A percentile compares a stretch with the other conserved stretches of the same genome.
Evolutionary conservation across 1,140 invertebrate genomes (phyloP).

Genomic region (Reticulitermes speratus): DNA sequence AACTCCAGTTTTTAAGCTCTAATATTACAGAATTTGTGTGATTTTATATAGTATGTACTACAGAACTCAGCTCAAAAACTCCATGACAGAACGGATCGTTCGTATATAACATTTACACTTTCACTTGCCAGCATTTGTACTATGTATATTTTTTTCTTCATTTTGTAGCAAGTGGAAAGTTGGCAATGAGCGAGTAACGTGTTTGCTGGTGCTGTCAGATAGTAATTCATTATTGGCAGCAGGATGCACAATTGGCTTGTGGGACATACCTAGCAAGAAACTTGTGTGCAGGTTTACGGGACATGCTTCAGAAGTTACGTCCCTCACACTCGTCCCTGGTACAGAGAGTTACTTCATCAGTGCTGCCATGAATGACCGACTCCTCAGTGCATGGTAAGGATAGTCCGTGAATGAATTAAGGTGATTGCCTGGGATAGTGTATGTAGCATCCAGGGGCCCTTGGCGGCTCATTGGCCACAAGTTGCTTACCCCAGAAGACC

Average conservation of each 20-base stretch:
- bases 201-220: slow-evolving; percentile 62
- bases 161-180: slow-evolving; percentile 58
- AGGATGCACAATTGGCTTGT: slow-evolving; percentile 63
- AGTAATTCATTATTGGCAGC: slow-evolving; percentile 64
- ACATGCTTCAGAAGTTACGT: slow-evolving; percentile 62
- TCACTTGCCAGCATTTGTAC: too few species aligned
- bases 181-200: slow-evolving; percentile 63
- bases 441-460: too few species aligned
- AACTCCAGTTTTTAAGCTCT: too few species aligned
- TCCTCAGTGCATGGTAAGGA: slow-evolving; percentile 60
- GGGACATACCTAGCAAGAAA: slow-evolving; percentile 59
- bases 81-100: too few species aligned
- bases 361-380: slow-evolving; percentile 57
- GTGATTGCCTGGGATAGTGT: too few species aligned
- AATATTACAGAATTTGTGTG: too few species aligned
- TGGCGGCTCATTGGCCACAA: too few species aligned
- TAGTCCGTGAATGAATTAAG: neutral
- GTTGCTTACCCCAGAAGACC: too few species aligned
- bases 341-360: slow-evolving; percentile 59
- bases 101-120: too few species aligned
- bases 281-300: slow-evolving; percentile 64
- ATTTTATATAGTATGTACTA: too few species aligned
- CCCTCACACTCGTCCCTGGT: slow-evolving; percentile 51
- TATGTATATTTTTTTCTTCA: too few species aligned
- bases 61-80: too few species aligned